Evolutionary conservation across 2,888 invertebrate species (phyloP).

Genomic region (Agrochola litura): DNA sequence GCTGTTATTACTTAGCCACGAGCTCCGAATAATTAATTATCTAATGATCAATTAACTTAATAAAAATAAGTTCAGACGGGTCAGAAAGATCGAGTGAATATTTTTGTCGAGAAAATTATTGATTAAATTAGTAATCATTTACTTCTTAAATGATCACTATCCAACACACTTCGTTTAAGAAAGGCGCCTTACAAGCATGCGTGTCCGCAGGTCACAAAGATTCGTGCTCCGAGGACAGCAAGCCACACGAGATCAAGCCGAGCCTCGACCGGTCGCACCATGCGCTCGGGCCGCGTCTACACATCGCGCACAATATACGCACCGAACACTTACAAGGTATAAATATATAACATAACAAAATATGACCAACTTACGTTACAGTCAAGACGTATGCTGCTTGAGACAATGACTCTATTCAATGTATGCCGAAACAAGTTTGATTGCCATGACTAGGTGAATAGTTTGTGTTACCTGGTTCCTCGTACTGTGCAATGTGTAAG

Average conservation of each 20-base stretch:
- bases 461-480: too few relatives aligned
- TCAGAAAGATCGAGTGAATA: too few relatives aligned
- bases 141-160: background rate
- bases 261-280: conserved; percentile 83
- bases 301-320: conserved; percentile 86
- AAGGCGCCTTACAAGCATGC: background rate
- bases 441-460: too few relatives aligned
- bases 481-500: too few relatives aligned
- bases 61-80: too few relatives aligned
- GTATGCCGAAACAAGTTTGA: too few relatives aligned
- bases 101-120: too few relatives aligned
- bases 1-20: too few relatives aligned
- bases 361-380: too few relatives aligned
- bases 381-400: too few relatives aligned
- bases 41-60: background rate
- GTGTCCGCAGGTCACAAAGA: conserved; percentile 92
- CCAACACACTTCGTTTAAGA: background rate
- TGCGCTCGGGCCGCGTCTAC: conserved; percentile 84
- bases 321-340: conserved; percentile 84
- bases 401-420: too few relatives aligned
- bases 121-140: too few relatives aligned
- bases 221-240: conserved; percentile 92
- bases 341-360: background rate
- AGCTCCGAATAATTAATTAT: background rate
- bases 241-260: conserved; percentile 91